Base-by-base conservation (phyloP, 1,140 invertebrate genomes). In the Apolygus lucorum region DNA sequence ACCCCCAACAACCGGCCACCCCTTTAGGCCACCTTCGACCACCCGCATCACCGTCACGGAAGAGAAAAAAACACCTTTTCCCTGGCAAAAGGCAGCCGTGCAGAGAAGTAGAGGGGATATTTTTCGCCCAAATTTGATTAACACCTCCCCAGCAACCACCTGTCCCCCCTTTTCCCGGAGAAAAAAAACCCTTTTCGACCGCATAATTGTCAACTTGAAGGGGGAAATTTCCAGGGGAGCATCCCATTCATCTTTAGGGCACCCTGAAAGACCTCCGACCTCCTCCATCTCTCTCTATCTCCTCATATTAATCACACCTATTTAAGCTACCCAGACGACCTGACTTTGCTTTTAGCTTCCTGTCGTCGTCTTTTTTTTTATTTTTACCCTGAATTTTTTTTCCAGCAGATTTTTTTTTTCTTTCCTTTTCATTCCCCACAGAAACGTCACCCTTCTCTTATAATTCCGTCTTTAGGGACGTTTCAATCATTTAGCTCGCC, bases 311-410 rank as follows among this genome's bases (percentile, higher is more conserved):
- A 49, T 49, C 34, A 49, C 34, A 49, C 34, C 34, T 49, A 49
- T 49, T 49, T 49, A 49, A 17, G 34, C 34, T 17, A 11, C 34
- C 34, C 34, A 49, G 34, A 49, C 34, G 34, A 49, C 34, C 34
- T 49, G 34, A 49, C 34, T 49, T 49, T 49, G 34, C 34, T 49
- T 49, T 49, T 49, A 49, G 34, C 34, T 49, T 49, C 34, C 34
- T 49, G 8, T 17, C 8, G 34, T 49, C 17, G 8, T 49, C 17
- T 49, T 49, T 17, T 8, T 17, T 17, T 49, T 17, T 49, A 17
- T 17, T 49, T 49, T 49, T 49, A 11, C 34, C 34, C 34, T 17
- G 8, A 17, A 8, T 49, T 49, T 49, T 49, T 49, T 17, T 49
- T 49, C 34, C 34, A 11, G 34, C 34, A 11, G 8, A 11, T 17